Conservation (phyloP, 2,113 vertebrate species). For the Phalacrocorax carbo region DNA sequence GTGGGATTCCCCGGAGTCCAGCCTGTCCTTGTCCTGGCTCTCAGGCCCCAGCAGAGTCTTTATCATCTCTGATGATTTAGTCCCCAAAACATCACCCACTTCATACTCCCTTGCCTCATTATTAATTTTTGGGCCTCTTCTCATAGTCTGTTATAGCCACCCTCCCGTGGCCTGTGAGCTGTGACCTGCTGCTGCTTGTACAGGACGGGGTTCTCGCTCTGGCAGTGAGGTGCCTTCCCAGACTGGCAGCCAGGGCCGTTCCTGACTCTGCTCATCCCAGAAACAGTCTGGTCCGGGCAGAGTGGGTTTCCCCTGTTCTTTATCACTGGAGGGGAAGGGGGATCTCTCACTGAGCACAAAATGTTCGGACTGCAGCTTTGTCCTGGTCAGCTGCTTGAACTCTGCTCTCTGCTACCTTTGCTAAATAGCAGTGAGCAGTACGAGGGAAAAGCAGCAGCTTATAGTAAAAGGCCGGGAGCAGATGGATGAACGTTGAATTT, state of each 20-base stretch:
- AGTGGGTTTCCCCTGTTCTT: neutral
- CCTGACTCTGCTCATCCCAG: neutral
- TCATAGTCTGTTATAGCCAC: neutral
- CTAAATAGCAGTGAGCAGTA: neutral
- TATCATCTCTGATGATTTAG: neutral
- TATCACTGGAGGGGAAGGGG: neutral
- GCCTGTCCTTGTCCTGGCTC: neutral
- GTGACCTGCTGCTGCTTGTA: neutral
- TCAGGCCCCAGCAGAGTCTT: neutral
- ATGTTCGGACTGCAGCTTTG: neutral
- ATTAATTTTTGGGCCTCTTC: neutral
- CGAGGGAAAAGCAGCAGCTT: neutral
- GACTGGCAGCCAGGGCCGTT: neutral
- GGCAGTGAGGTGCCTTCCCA: neutral
- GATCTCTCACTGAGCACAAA: neutral
- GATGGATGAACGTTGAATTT: neutral
- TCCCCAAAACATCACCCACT: neutral
- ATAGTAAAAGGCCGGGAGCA: neutral
- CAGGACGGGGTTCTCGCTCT: neutral
- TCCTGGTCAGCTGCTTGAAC: neutral
- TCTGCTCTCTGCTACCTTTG: neutral
- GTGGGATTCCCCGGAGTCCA: neutral
- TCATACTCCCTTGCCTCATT: neutral
- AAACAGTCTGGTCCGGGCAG: neutral
- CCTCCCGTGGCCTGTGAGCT: neutral